Evolutionary conservation across 2,113 vertebrate species (phyloP), one percentile per base, ranked within the genome.

Genomic region (Sinocyclocheilus maitianheensis): DNA sequence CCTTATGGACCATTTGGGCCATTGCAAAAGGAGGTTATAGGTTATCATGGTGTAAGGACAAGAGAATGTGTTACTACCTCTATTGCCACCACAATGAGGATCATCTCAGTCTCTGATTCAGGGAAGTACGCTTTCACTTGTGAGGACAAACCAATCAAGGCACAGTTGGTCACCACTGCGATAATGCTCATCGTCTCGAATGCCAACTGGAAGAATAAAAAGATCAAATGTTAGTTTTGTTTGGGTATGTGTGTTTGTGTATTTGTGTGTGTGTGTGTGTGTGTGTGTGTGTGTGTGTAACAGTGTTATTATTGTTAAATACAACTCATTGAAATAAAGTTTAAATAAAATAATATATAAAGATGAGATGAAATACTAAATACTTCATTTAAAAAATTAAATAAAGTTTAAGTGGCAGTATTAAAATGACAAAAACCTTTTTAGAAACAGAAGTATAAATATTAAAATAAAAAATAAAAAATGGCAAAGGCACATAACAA

Each of bases 171-270:
- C 86, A 98, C 96, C 62, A 99, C 97, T 0, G 98, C 96, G 18
- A 99, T 98, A 43, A 97, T 94, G 75, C 97, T 97, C 97, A 99
- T 99, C 0, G 97, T 95, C 92, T 99, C 98, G 91, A 99, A 99
- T 77, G 97, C 98, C 88, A 99, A 89, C 98, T 99, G 93, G 84
- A 94, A 53, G 62, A 26, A 75, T 26, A 30, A 67, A 72, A 18
- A 53, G 11, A 7, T n/a, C 6, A 5, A 65, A 78, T 78, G 76
- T 83, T 85, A 83, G 30, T 55, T 40, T 55, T 30, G 14, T 55
- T 16, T 55, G 1, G 2, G 53, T 55, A 5, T 18, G 53, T 5
- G 14, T 55, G 53, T 53, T 11, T 48, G 46, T 40, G 40, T 40
- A 6, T n/a, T n/a, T 40, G 37, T 40, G 37, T 40, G 30, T 48